phyloP scores from a whole-genome alignment of 2,797 vertebrate species.

The Enteromius trimaculatus region DNA sequence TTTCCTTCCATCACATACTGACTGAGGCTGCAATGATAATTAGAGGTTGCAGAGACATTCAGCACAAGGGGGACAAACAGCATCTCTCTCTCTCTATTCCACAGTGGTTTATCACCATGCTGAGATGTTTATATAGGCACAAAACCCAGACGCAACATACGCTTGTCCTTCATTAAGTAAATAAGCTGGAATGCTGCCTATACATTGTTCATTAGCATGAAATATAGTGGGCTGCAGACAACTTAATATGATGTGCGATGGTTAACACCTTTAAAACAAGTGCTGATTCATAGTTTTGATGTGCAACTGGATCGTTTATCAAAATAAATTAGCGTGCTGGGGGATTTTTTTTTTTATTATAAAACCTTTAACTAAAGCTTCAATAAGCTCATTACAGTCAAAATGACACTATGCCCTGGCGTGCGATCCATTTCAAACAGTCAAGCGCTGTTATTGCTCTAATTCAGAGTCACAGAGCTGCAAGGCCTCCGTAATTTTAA shows the following conservation, averaged over 20 bases:
- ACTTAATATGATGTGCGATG: background rate
- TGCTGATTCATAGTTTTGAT: slow-evolving; percentile 38
- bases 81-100: background rate
- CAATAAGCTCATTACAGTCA: slow-evolving; percentile 31
- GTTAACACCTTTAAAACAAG: slow-evolving; percentile 23
- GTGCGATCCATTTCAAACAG: slow-evolving; percentile 29
- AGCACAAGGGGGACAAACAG: slow-evolving; percentile 5
- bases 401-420: slow-evolving; percentile 21
- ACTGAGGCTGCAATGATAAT: slow-evolving; percentile 37
- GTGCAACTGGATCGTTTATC: slow-evolving; percentile 19
- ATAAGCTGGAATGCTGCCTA: slow-evolving; percentile 39
- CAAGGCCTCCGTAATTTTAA: slow-evolving; percentile 33
- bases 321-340: slow-evolving; percentile 26
- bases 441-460: slow-evolving; percentile 31
- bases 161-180: slow-evolving; percentile 26
- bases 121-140: slow-evolving; percentile 21
- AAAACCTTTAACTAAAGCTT: slow-evolving; percentile 22
- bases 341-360: slow-evolving; percentile 13
- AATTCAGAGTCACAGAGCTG: slow-evolving; percentile 32
- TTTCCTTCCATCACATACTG: slow-evolving; percentile 24
- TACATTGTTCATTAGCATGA: slow-evolving; percentile 42
- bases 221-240: background rate
- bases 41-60: slow-evolving; percentile 39
- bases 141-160: slow-evolving; percentile 21
- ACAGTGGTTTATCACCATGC: slow-evolving; percentile 19